Evolutionary conservation across 1,140 invertebrate species (phyloP), one percentile per base, ranked within the genome.

Genomic region (Aleiodes sp.): DNA sequence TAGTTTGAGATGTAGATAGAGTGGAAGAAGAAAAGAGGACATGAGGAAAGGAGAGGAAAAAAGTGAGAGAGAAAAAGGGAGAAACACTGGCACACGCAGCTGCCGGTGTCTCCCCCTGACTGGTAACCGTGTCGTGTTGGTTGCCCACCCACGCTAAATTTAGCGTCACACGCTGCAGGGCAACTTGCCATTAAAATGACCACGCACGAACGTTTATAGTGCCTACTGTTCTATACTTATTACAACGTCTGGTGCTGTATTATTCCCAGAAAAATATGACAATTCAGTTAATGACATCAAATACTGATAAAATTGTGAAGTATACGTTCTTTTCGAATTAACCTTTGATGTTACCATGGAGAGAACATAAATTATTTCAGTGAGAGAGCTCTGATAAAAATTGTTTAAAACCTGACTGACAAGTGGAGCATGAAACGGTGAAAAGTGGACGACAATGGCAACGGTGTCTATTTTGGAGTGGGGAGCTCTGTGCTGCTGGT

Each of bases 81-180:
- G 62, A 63, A 46, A n/a, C 19, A 52, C 7, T 24, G 19, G 46
- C 7, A 12, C 6, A 56, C 12, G 29, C 41, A 33, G 28, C 39
- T 21, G 35, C 21, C 29, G 21, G 4, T 24, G 56, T 26, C n/a
- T 35, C 29, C 73, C 37, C 59, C 72, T 63, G 77, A 72, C 77
- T 80, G 79, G 77, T 77, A 75, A 81, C 62, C 68, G 46, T 67
- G 70, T 68, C 63, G 71, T 61, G 68, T 70, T 73, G 69, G 62
- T 71, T 81, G 78, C 78, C 80, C 78, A 82, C 82, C 78, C 76
- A 82, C 79, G 76, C 77, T 82, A 83, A 81, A 82, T 82, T 82
- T 83, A 82, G 80, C 72, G 75, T 26, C 75, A 71, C 70, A 70
- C 76, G 66, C 12, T 31, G n/a, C 71, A 76, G 75, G 71, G 69